These are phyloP conservation scores for Scaptodrosophila latifasciaeformis DNA, from an alignment of 2,888 invertebrate species.

Conservation along the genomic window DNA sequence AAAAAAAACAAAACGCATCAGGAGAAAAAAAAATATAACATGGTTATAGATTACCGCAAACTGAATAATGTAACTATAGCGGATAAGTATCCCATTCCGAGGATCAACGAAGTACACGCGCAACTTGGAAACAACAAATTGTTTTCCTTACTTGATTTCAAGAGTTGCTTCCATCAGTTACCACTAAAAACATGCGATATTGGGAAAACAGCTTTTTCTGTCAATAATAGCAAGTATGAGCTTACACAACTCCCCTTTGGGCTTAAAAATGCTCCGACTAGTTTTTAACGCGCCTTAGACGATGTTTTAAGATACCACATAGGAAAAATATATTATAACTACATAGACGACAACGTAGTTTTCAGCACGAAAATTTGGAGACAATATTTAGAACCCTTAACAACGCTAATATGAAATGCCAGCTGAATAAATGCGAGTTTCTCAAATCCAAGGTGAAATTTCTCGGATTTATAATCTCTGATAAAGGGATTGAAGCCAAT, in stretches of 20 bases:
- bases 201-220: conserved; percentile 20
- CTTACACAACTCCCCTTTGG: conserved; percentile 22
- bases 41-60: no score
- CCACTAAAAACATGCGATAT: conserved; percentile 10
- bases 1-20: conserved; percentile 14
- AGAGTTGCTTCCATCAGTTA: conserved; percentile 20
- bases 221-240: conserved; percentile 21
- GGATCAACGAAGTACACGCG: conserved; percentile 13
- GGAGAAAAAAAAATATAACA: no score
- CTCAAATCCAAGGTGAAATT: conserved; percentile 23
- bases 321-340: conserved; percentile 21
- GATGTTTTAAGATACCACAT: conserved; percentile 25
- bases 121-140: no score
- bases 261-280: conserved; percentile 10
- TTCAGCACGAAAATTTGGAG: no score
- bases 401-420: no score
- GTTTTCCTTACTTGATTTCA: conserved; percentile 18
- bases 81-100: conserved; percentile 24
- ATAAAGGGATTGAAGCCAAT: no score
- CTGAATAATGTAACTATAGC: conserved; percentile 20
- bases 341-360: conserved; percentile 33
- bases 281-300: conserved; percentile 22
- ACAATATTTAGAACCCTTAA: no score
- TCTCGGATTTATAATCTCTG: no score
- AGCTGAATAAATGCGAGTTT: conserved; percentile 26